Evolutionary conservation across 1,140 invertebrate genomes (phyloP), one percentile per base, ranked within the genome.

Genomic region (Pseudomyrmex concolor): DNA sequence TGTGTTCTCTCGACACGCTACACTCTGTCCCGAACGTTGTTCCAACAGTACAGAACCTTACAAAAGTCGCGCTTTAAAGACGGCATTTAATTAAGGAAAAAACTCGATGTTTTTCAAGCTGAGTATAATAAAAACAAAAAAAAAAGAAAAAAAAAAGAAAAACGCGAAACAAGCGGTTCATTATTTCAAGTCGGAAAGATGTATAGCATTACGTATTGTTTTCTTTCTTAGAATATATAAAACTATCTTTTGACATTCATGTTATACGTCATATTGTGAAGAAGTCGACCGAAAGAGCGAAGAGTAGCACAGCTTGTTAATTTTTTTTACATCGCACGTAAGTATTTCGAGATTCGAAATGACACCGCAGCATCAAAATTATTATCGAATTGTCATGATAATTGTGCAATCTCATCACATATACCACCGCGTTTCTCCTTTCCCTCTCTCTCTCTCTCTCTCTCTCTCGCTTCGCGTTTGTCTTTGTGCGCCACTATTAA

Each of bases 261-360:
- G 17, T 68, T 54, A 45, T 5, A 17, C 13, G n/a, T 60, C 55
- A 45, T 15, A 25, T 10, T 1, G 15, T 8, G 25, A 25, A 48
- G n/a, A 17, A 22, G 19, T 60, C 19, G 64, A 48, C 43, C 15
- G 62, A 5, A 34, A 64, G 34, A 15, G n/a, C 13, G 3, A 13
- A 3, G 13, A 13, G 4, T 17, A 2, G 19, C 2, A 54, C 13
- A 77, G 50, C 66, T 67, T 50, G 62, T 74, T 54, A 43, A 60
- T 87, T 87, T 86, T 87, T 86, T 87, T 87, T 7, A 70, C 62
- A 25, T n/a, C n/a, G 43, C 3, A 50, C 67, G 25, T 54, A 45
- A 43, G 25, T 54, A 22, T 22, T n/a, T n/a, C 67, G 15, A 50
- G 34, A 13, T 50, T 19, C 50, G 22, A 48, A 64, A 22, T 8